These are phyloP conservation scores for Galagoides demidoff DNA, from an alignment of 2,797 vertebrate species.

Conservation along the genomic window DNA sequence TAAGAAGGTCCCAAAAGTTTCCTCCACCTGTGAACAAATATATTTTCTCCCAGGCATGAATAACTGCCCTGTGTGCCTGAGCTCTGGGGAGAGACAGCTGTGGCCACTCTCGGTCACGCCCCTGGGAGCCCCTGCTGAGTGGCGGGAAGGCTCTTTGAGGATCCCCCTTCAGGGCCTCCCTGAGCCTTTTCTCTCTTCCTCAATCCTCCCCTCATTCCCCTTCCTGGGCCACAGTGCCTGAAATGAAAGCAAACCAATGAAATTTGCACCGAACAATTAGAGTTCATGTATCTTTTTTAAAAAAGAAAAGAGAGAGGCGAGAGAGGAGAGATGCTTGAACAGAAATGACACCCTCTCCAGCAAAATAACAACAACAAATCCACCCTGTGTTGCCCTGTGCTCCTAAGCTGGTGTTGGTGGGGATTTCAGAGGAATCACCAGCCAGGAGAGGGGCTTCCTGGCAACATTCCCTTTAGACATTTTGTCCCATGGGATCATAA, in stretches of 20 bases:
- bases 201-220: too few species aligned
- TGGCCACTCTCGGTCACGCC: too few species aligned
- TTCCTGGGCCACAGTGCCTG: background rate
- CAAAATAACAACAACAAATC: background rate
- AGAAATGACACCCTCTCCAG: background rate
- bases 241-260: background rate
- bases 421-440: too few species aligned
- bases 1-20: background rate
- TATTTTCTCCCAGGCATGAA: background rate
- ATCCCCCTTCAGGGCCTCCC: background rate
- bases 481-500: background rate
- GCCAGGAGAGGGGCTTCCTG: too few species aligned
- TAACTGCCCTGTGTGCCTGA: background rate
- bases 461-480: background rate
- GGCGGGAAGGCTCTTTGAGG: too few species aligned
- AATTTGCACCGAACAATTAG: background rate
- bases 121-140: background rate
- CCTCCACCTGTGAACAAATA: background rate
- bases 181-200: too few species aligned
- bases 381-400: accelerated
- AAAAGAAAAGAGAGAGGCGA: too few species aligned
- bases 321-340: background rate
- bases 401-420: background rate
- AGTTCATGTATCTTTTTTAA: background rate
- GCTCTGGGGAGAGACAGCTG: background rate